These are phyloP conservation scores for Dicaeum eximium DNA, from an alignment of 2,113 vertebrate genomes.

Conservation along the genomic window DNA sequence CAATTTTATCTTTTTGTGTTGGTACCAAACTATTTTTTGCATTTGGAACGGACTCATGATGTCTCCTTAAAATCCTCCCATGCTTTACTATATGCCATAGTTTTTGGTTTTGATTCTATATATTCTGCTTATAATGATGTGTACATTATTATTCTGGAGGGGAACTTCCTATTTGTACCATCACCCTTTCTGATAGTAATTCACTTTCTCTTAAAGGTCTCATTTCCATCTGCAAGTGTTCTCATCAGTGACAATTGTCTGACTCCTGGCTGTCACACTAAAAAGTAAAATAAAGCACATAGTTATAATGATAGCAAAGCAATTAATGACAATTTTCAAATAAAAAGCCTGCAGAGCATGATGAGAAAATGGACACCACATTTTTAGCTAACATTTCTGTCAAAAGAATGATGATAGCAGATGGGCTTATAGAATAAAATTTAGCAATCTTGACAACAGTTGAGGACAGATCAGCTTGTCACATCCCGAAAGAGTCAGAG, in stretches of 20 bases:
- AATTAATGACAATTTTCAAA: neutral
- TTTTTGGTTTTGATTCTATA: neutral
- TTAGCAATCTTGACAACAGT: neutral
- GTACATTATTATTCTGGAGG: neutral
- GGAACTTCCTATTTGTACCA: neutral
- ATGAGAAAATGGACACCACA: neutral
- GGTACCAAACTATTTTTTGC: neutral
- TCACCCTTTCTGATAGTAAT: neutral
- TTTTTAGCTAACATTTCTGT: neutral
- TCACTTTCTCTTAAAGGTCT: neutral
- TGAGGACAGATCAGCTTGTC: neutral
- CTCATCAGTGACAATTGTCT: neutral
- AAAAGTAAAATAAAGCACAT: neutral
- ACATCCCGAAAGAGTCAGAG: neutral
- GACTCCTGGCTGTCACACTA: neutral
- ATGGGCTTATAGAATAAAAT: neutral
- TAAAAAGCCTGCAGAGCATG: neutral
- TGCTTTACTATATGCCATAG: neutral
- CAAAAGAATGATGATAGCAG: neutral
- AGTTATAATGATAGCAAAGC: neutral
- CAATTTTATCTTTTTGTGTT: neutral
- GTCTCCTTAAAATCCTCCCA: neutral
- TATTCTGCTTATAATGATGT: neutral
- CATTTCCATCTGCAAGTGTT: neutral
- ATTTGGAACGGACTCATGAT: neutral